phyloP scores from a whole-genome alignment of 1,140 invertebrate genomes.

The Portunus trituberculatus region DNA sequence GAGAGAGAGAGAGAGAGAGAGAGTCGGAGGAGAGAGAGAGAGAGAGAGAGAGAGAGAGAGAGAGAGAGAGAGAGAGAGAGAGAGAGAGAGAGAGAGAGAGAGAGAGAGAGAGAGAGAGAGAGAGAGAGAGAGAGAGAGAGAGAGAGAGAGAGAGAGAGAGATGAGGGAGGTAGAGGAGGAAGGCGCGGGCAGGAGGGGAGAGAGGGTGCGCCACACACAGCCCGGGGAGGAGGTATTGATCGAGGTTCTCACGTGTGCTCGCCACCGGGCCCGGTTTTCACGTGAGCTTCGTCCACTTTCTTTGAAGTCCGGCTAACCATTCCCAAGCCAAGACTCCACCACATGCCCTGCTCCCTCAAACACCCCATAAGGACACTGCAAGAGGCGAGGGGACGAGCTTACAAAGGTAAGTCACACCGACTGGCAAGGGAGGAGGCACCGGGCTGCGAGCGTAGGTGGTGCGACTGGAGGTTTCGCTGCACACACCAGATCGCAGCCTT shows the following conservation, averaged over 20 bases:
- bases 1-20: neutral
- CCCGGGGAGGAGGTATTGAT: constrained; percentile 56
- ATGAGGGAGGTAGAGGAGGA: neutral
- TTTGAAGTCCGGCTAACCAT: constrained; percentile 40
- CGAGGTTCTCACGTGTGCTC: constrained; percentile 56
- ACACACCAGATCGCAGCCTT: constrained; percentile 59
- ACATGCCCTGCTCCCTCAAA: neutral
- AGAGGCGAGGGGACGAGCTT: neutral
- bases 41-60: neutral
- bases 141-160: neutral
- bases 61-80: neutral
- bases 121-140: neutral
- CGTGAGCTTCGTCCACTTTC: constrained; percentile 58
- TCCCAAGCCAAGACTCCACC: neutral
- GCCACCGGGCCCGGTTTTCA: constrained; percentile 45
- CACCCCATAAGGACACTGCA: neutral
- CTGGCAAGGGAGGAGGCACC: neutral
- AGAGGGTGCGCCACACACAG: constrained; percentile 30
- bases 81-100: neutral
- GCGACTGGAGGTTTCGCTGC: neutral
- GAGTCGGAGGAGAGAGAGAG: neutral
- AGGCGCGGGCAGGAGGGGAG: neutral
- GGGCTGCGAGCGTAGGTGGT: neutral
- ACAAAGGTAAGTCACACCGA: neutral
- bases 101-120: neutral